phyloP scores from a whole-genome alignment of 2,888 invertebrate species.

The Amphipyra berbera region DNA sequence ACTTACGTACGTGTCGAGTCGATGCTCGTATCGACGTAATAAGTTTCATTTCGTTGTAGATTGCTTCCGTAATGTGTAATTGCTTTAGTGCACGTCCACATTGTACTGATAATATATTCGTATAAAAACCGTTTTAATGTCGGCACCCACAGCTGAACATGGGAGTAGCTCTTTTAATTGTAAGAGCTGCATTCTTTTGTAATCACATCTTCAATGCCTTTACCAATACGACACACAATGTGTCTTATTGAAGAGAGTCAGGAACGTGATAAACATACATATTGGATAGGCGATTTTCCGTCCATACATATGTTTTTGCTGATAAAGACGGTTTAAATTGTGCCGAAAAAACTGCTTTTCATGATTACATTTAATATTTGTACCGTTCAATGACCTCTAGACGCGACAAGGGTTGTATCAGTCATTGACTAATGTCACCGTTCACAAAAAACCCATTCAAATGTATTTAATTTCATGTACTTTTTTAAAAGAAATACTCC shows the following conservation, averaged over 20 bases:
- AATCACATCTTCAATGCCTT: slow-evolving; percentile 45
- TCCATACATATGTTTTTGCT: slow-evolving; percentile 30
- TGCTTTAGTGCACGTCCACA: slow-evolving; percentile 60
- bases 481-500: slow-evolving; percentile 9
- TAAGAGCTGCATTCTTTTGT: slow-evolving; percentile 43
- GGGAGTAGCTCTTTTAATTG: slow-evolving; percentile 51
- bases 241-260: slow-evolving; percentile 35
- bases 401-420: slow-evolving; percentile 13
- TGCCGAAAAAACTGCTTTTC: slow-evolving; percentile 33
- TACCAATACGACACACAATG: slow-evolving; percentile 34
- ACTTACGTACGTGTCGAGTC: slow-evolving; percentile 64
- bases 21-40: slow-evolving; percentile 67
- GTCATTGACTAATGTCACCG: slow-evolving; percentile 3
- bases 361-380: slow-evolving; percentile 24
- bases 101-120: slow-evolving; percentile 61
- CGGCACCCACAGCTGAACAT: slow-evolving; percentile 30
- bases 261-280: slow-evolving; percentile 46
- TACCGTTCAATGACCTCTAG: slow-evolving; percentile 24
- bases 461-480: not conserved
- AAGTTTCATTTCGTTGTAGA: slow-evolving; percentile 72
- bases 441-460: slow-evolving; percentile 3
- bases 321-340: slow-evolving; percentile 45
- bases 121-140: slow-evolving; percentile 60
- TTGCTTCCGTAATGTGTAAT: slow-evolving; percentile 80
- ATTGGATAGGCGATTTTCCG: slow-evolving; percentile 32